A percentile compares a stretch with the other conserved stretches of the same genome.
Evolutionary conservation across 2,797 vertebrate genomes (phyloP).

Genomic region (Gymnopithys bicolor): DNA sequence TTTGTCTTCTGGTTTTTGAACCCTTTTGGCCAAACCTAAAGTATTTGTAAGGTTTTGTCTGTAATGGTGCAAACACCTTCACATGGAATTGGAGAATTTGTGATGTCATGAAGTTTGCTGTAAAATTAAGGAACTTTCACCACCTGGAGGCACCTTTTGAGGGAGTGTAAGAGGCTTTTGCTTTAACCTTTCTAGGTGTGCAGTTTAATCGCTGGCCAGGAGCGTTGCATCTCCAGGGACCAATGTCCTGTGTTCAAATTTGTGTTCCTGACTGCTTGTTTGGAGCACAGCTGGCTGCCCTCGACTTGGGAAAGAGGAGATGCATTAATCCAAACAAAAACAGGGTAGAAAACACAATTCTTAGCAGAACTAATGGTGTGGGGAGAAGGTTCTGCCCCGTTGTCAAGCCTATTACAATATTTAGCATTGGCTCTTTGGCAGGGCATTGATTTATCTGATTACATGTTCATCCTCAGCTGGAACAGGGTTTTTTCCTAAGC

Average conservation of each 20-base stretch:
- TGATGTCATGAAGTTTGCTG: not conserved
- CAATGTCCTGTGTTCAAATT: not conserved
- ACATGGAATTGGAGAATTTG: not conserved
- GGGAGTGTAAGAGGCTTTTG: not conserved
- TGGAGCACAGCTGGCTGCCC: not conserved
- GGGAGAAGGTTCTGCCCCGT: not conserved
- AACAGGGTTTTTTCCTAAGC: not conserved
- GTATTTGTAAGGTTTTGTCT: not conserved
- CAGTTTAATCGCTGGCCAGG: not conserved
- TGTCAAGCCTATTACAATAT: not conserved
- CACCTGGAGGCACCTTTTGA: not conserved
- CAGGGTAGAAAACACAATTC: not conserved
- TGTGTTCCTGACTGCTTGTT: not conserved
- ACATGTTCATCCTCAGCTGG: not conserved
- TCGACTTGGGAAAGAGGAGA: not conserved
- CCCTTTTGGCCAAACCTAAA: conserved; percentile 15
- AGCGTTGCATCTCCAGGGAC: not conserved
- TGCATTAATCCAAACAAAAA: not conserved
- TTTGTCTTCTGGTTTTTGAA: conserved; percentile 25
- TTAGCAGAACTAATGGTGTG: not conserved
- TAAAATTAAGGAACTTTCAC: not conserved
- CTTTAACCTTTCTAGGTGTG: not conserved
- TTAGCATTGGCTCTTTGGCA: not conserved
- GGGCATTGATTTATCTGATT: not conserved
- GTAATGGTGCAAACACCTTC: not conserved